These are phyloP conservation scores for Hormiphora californensis DNA, from an alignment of 37 sponge, comb jelly and placozoan genomes.

Conservation along the genomic window DNA sequence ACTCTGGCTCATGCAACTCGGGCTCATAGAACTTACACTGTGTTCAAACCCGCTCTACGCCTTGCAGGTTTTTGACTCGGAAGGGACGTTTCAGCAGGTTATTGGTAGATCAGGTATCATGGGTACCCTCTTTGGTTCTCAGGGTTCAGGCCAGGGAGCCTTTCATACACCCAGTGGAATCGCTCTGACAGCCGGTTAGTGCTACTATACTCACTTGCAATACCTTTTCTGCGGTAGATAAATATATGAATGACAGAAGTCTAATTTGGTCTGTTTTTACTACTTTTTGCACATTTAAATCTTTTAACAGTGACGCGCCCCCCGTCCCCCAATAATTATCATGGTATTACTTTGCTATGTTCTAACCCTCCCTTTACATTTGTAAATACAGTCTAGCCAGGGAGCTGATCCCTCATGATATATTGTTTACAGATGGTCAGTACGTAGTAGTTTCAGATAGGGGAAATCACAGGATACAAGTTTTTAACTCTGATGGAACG, in stretches of 20 bases:
- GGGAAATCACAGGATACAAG: constrained; percentile 49
- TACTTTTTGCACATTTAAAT: too few species aligned
- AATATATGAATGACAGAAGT: too few species aligned
- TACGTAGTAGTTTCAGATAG: constrained; percentile 11
- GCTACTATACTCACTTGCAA: too few species aligned
- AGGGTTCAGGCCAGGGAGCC: constrained; percentile 44
- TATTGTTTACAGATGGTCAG: not conserved
- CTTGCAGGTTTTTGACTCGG: constrained; percentile 8
- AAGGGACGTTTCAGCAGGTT: constrained; percentile 12
- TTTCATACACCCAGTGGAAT: constrained; percentile 37
- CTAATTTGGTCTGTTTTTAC: too few species aligned
- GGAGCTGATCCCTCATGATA: too few species aligned
- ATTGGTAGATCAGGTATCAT: constrained; percentile 11
- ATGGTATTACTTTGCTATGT: too few species aligned
- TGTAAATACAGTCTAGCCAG: too few species aligned
- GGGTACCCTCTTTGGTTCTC: not conserved
- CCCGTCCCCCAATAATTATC: too few species aligned
- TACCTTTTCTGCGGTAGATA: too few species aligned
- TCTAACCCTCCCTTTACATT: too few species aligned
- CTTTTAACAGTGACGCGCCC: too few species aligned
- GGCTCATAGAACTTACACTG: not conserved
- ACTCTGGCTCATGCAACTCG: too few species aligned
- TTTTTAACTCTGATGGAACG: constrained; percentile 3
- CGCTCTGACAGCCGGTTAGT: constrained; percentile 1
- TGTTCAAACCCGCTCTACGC: not conserved